Evolutionary conservation across 2,797 vertebrate species (phyloP).

Genomic region (Propithecus deckenii): DNA sequence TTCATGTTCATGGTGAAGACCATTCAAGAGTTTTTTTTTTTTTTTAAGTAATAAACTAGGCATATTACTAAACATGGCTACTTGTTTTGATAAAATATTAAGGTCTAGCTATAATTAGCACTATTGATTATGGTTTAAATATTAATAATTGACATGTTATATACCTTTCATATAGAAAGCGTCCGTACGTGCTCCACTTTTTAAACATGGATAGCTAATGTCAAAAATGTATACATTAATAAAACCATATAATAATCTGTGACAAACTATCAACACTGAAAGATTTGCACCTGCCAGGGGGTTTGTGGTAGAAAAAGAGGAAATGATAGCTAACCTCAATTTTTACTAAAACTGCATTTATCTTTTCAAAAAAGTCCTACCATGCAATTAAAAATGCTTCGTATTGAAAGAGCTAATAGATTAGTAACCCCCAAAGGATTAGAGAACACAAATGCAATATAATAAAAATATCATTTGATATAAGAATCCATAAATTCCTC

Average conservation of each 20-base stretch:
- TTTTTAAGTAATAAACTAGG: slow-evolving; percentile 48
- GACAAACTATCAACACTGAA: slow-evolving; percentile 16
- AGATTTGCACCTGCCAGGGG: neutral
- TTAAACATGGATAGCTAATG: slow-evolving; percentile 27
- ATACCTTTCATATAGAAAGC: slow-evolving; percentile 51
- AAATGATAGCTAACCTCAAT: neutral
- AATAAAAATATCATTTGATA: slow-evolving; percentile 69
- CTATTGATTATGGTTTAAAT: slow-evolving; percentile 68
- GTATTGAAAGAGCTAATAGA: slow-evolving; percentile 23
- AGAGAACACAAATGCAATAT: neutral
- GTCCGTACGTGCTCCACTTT: slow-evolving; percentile 45
- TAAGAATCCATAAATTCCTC: slow-evolving; percentile 67
- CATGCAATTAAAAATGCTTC: neutral
- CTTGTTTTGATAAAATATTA: slow-evolving; percentile 73
- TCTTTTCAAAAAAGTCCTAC: neutral
- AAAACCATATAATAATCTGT: neutral
- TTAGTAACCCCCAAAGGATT: slow-evolving; percentile 42
- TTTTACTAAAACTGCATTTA: slow-evolving; percentile 4
- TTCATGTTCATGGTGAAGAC: slow-evolving; percentile 62
- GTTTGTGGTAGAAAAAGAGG: neutral
- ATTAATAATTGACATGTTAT: slow-evolving; percentile 54
- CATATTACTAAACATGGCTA: slow-evolving; percentile 54
- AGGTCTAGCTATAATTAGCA: slow-evolving; percentile 68
- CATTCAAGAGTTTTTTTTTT: slow-evolving; percentile 72
- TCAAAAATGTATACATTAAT: slow-evolving; percentile 44